Evolutionary conservation across 2,888 invertebrate species (phyloP).

Genomic region (Ephialtes manifestator): DNA sequence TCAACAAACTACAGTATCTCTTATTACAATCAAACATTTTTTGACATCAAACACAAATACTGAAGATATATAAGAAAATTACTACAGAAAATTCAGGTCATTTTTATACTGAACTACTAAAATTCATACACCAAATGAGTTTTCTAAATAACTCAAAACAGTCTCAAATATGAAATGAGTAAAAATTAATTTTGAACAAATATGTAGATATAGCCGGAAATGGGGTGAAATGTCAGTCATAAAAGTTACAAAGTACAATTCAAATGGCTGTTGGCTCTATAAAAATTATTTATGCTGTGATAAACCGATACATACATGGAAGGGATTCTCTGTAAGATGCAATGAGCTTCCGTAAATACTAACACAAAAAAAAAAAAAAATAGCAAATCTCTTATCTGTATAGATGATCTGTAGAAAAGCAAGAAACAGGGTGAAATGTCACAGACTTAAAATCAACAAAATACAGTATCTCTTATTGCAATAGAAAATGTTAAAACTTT

Average conservation of each 20-base stretch:
- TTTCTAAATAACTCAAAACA: not conserved
- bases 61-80: no score
- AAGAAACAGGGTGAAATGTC: conserved; percentile 22
- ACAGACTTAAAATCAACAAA: conserved; percentile 3
- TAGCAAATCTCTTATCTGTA: conserved; percentile 17
- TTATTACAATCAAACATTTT: no score
- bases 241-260: not conserved
- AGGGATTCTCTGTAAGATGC: not conserved
- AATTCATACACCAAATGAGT: no score
- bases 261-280: not conserved
- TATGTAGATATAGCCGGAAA: not conserved
- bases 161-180: not conserved
- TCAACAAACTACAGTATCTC: no score
- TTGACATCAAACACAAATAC: no score
- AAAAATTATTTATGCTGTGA: not conserved
- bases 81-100: no score
- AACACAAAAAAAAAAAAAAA: conserved; percentile 6
- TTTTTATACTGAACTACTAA: no score
- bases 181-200: not conserved
- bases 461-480: not conserved
- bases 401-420: conserved; percentile 6
- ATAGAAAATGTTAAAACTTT: conserved; percentile 36
- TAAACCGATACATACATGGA: conserved; percentile 8
- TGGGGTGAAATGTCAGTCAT: no score
- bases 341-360: not conserved